Evolutionary conservation across 2,797 vertebrate genomes (phyloP).

Genomic region (Bryconaethiops microstoma): DNA sequence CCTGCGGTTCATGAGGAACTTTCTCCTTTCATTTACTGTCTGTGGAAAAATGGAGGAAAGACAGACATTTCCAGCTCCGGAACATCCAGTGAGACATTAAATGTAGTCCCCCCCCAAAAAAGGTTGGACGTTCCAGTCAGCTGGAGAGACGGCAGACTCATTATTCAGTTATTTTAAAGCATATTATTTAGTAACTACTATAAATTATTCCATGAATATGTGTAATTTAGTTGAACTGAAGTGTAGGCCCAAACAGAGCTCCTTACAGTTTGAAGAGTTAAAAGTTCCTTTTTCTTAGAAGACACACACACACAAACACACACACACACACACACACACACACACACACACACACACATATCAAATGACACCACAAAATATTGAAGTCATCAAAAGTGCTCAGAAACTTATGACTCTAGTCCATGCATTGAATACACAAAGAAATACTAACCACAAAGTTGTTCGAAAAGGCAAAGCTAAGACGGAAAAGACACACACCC

Average conservation of each 20-base stretch:
- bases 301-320: background rate
- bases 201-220: background rate
- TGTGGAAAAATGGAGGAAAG: slow-evolving; percentile 52
- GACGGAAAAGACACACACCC: slow-evolving; percentile 42
- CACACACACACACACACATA: slow-evolving; percentile 9
- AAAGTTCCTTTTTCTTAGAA: background rate
- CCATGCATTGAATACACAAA: slow-evolving; percentile 10
- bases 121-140: background rate
- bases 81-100: background rate
- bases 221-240: background rate
- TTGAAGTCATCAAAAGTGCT: slow-evolving; percentile 28
- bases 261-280: background rate
- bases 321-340: slow-evolving; percentile 29
- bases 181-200: background rate
- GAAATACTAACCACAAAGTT: background rate
- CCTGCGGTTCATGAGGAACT: slow-evolving; percentile 63
- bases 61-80: slow-evolving; percentile 33
- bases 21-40: slow-evolving; percentile 70
- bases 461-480: slow-evolving; percentile 16
- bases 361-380: slow-evolving; percentile 5
- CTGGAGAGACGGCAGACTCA: background rate
- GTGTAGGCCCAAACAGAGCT: background rate
- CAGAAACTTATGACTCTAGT: background rate
- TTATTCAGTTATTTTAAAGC: background rate
- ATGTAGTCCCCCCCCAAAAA: background rate